Evolutionary conservation across 2,888 invertebrate species (phyloP), one percentile per base, ranked within the genome.

Genomic region (Brachyptera putata): DNA sequence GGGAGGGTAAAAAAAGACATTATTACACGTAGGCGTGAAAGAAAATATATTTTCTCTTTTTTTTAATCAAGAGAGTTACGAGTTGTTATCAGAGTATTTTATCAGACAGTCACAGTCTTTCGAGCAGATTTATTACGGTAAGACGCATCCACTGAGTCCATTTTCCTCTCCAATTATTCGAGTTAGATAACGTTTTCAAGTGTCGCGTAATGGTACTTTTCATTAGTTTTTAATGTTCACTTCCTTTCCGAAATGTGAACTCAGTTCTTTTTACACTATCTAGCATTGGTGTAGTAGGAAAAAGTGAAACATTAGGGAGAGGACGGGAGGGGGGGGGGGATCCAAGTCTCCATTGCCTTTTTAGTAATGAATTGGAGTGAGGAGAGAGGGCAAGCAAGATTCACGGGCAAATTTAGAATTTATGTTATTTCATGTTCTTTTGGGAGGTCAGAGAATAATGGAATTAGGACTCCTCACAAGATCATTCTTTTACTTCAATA

Each of bases 191-290:
- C 30, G 11, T 11, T 30, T 5, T 11, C 30, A 30, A 30, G 30
- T 5, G 30, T 7, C 30, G 7, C 11, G 30, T 7, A 11, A 30
- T 30, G 30, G 7, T 30, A 30, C 30, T 30, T 30, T 30, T 30
- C 30, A 30, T 30, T 30, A 30, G 30, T 30, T 59, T 63, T 63
- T 61, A 63, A 63, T 57, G 63, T 46, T 61, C 63, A 61, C 61
- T 61, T 59, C 59, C 63, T 39, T 21, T n/a, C 26, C 43, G 56
- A 49, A 57, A 61, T 57, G 60, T 22, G 30, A 46, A 34, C 48
- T n/a, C 56, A 50, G 26, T 57, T 61, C 57, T 46, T 22, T 49
- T 34, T 11, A 30, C 30, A 7, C 30, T 11, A 11, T 30, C 7
- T 30, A 30, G 30, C 30, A 7, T 11, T 30, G 5, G 5, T 11